Evolutionary conservation across 2,888 invertebrate genomes (phyloP).

Genomic region (Callyntrura guangdongensis): DNA sequence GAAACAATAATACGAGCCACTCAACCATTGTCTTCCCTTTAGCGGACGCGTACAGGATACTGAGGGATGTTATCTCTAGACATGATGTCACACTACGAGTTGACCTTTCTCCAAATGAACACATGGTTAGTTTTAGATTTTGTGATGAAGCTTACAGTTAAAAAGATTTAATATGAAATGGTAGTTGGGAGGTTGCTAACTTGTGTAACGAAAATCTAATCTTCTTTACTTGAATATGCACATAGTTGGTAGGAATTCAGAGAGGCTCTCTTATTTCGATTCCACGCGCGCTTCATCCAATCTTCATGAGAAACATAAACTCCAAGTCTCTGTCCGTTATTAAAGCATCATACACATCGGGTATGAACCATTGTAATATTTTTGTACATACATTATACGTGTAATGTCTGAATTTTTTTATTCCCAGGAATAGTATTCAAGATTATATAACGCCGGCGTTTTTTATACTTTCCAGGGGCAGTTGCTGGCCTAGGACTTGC

Average conservation of each 20-base stretch:
- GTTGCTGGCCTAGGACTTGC: constrained; percentile 86
- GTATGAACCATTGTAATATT: constrained; percentile 75
- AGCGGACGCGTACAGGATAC: constrained; percentile 85
- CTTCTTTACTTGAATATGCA: constrained; percentile 36
- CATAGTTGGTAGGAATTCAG: constrained; percentile 85
- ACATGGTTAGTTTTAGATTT: constrained; percentile 82
- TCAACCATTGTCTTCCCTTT: constrained; percentile 85
- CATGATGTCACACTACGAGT: constrained; percentile 85
- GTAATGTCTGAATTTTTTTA: neutral
- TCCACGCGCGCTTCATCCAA: constrained; percentile 85
- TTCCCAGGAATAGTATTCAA: constrained; percentile 1
- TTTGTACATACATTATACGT: neutral
- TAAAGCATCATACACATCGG: constrained; percentile 85
- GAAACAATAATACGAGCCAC: constrained; percentile 84
- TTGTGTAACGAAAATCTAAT: constrained; percentile 43
- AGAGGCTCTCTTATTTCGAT: constrained; percentile 85
- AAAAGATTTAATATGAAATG: too few species aligned
- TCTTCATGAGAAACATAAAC: constrained; percentile 83
- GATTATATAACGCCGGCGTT: neutral
- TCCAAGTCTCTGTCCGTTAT: constrained; percentile 84
- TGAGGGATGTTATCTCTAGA: constrained; percentile 85
- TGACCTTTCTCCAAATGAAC: constrained; percentile 85
- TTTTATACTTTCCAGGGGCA: constrained; percentile 84
- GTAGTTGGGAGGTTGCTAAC: too few species aligned
- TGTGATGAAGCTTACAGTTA: neutral